Evolutionary conservation across 2,797 vertebrate genomes (phyloP).

Genomic region (Cossypha niveicapilla): DNA sequence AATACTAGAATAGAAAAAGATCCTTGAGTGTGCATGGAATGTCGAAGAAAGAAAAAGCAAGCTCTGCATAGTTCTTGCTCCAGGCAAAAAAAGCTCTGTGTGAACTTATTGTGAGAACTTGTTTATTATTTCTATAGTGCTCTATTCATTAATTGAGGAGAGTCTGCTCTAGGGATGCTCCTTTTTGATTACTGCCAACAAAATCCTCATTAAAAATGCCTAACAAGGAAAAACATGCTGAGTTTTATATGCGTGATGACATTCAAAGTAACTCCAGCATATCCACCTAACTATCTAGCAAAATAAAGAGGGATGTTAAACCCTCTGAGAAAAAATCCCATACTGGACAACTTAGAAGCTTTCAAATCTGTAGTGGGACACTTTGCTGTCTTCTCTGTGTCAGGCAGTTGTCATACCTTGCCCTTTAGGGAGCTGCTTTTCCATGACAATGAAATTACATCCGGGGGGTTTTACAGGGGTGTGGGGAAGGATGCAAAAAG

Average conservation of each 20-base stretch:
- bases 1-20: not conserved
- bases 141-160: not conserved
- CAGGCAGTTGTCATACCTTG: not conserved
- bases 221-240: not conserved
- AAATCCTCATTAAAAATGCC: not conserved
- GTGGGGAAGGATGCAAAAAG: not conserved
- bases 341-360: not conserved
- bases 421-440: not conserved
- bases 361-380: not conserved
- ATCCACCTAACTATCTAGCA: not conserved
- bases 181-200: not conserved
- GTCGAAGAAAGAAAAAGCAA: not conserved
- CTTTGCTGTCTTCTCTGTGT: not conserved
- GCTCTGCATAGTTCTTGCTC: not conserved
- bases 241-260: not conserved
- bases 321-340: not conserved
- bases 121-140: no score
- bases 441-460: not conserved
- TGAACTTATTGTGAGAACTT: not conserved
- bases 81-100: not conserved
- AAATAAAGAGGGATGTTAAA: not conserved
- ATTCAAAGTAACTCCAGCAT: not conserved
- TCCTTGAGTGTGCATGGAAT: rapidly evolving
- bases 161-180: not conserved
- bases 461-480: not conserved